Percentiles rank a stretch among this genome's conserved stretches.
phyloP scores from a whole-genome alignment of 2,797 vertebrate species.

The Pseudocheirus occidentalis region DNA sequence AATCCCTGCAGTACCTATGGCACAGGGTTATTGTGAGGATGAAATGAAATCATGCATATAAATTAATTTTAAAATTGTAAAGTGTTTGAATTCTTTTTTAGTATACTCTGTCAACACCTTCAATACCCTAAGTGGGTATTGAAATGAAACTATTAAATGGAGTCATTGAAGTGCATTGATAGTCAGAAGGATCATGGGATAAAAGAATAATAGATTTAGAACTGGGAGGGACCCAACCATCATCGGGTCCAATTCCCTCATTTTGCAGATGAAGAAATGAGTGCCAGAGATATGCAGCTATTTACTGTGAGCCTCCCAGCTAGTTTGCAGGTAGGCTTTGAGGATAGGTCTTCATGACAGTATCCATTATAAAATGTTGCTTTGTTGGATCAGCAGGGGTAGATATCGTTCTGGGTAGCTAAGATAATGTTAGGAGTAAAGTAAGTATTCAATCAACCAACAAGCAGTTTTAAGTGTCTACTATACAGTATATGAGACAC shows the following conservation, averaged over 20 bases:
- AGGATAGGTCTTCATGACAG: not conserved
- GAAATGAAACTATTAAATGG: not conserved
- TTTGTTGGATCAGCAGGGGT: not conserved
- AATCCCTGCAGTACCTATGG: not conserved
- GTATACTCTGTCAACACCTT: conserved; percentile 1
- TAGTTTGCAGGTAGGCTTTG: not conserved
- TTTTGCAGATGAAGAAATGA: not conserved
- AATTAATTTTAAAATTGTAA: not conserved
- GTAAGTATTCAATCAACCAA: not conserved
- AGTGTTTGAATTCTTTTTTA: conserved; percentile 34
- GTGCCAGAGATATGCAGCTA: not conserved
- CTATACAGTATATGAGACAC: too few species aligned
- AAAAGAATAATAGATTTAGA: not conserved
- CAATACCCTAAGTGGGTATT: not conserved
- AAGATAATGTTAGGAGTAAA: not conserved
- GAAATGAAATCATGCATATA: not conserved
- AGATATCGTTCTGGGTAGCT: not conserved
- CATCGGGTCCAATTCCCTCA: not conserved
- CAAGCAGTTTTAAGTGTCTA: not conserved
- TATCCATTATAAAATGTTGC: not conserved
- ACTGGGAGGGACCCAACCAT: not conserved
- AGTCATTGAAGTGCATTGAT: accelerated
- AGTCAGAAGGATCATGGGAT: not conserved
- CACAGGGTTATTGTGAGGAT: not conserved
- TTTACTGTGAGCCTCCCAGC: too few species aligned